Evolutionary conservation across 2,888 invertebrate species (phyloP).

Genomic region (Tetanocera ferruginea): DNA sequence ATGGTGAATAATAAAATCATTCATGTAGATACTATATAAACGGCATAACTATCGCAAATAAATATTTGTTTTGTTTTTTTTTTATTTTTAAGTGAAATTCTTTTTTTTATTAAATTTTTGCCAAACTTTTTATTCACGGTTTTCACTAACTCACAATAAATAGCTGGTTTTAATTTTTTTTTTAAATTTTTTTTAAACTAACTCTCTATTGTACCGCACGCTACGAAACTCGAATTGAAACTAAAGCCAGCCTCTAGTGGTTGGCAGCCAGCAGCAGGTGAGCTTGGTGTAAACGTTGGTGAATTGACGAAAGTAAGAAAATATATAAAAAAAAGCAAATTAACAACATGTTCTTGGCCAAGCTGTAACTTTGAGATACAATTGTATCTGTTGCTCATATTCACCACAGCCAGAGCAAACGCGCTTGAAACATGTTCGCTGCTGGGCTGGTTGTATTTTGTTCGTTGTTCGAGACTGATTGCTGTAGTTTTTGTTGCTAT

Average conservation of each 20-base stretch:
- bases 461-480: too few relatives aligned
- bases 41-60: background rate
- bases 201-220: background rate
- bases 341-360: background rate
- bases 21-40: background rate
- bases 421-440: slow-evolving; percentile 6
- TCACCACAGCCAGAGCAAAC: background rate
- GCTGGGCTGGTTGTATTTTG: background rate
- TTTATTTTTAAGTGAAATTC: background rate
- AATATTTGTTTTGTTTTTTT: background rate
- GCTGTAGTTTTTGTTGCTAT: too few relatives aligned
- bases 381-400: background rate
- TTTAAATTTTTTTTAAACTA: background rate
- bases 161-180: background rate
- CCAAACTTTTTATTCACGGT: background rate
- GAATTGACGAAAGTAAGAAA: background rate
- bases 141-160: background rate
- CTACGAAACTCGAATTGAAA: slow-evolving; percentile 29
- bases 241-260: slow-evolving; percentile 20
- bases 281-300: slow-evolving; percentile 19
- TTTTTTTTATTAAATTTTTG: background rate
- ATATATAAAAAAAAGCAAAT: background rate
- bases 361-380: slow-evolving; percentile 9
- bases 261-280: slow-evolving; percentile 6
- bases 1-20: background rate